phyloP scores from a whole-genome alignment of 2,797 vertebrate species.

The Propithecus perrieri region DNA sequence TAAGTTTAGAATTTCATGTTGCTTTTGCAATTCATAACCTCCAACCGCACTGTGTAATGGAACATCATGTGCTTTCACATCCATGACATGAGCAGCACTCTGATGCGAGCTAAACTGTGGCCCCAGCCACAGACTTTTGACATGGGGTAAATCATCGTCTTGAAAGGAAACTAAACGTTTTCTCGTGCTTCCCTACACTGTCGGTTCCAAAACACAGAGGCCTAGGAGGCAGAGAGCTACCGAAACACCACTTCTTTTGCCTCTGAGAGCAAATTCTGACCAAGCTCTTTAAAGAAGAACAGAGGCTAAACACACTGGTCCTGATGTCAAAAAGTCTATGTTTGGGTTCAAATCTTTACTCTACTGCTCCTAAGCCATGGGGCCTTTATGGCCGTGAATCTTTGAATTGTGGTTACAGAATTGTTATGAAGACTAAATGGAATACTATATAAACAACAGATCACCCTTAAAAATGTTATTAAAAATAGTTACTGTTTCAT shows the following conservation, averaged over 20 bases:
- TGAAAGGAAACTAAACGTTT: background rate
- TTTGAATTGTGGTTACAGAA: background rate
- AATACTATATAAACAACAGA: background rate
- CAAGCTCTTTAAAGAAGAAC: background rate
- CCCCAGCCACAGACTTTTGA: background rate
- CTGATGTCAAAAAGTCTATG: background rate
- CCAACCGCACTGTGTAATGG: background rate
- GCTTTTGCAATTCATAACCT: background rate
- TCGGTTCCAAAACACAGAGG: background rate
- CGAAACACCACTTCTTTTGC: fast-evolving
- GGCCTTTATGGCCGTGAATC: no score
- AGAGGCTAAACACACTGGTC: background rate
- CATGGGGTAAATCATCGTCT: background rate
- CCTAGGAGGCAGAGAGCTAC: fast-evolving
- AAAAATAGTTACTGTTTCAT: background rate
- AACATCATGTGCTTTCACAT: background rate
- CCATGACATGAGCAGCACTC: background rate
- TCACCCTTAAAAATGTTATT: background rate
- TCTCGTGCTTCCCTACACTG: background rate
- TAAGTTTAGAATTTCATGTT: slow-evolving; percentile 35
- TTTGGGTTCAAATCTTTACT: background rate
- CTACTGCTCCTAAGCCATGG: fast-evolving
- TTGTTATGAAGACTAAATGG: background rate
- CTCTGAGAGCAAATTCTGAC: background rate
- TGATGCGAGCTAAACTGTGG: background rate